A percentile compares a stretch with the other conserved stretches of the same genome.
Conservation (phyloP, 2,888 invertebrate genomes). For the Dynastes maya region DNA sequence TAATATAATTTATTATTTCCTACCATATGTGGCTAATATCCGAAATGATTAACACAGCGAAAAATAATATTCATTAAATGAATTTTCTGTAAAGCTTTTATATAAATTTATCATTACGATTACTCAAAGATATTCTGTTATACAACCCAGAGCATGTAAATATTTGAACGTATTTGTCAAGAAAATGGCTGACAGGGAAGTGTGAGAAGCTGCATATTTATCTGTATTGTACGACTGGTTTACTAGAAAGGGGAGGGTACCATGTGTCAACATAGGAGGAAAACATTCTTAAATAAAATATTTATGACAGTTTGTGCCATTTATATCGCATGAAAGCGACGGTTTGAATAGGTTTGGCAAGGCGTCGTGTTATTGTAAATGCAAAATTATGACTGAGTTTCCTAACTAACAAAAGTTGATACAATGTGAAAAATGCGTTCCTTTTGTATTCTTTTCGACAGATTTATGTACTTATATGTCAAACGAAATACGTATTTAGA, state of each 20-base stretch:
- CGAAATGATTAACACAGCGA: too few species aligned
- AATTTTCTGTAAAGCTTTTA: too few species aligned
- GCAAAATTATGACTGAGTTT: constrained; percentile 5
- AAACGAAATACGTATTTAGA: constrained; percentile 3
- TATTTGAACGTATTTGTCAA: constrained; percentile 3
- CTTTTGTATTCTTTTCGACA: not conserved
- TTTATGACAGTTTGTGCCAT: constrained; percentile 25
- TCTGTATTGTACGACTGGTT: constrained; percentile 6
- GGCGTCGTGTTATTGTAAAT: constrained; percentile 14
- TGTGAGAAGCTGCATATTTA: not conserved
- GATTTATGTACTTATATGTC: not conserved
- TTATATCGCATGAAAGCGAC: constrained; percentile 12
- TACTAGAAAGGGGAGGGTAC: constrained; percentile 5
- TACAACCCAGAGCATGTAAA: too few species aligned
- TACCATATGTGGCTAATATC: too few species aligned
- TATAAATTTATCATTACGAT: too few species aligned
- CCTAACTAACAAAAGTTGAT: constrained; percentile 21
- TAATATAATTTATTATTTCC: too few species aligned
- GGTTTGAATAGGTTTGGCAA: not conserved
- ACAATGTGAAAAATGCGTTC: constrained; percentile 13
- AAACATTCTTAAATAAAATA: constrained; percentile 36
- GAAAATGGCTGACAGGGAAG: not conserved
- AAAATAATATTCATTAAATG: too few species aligned
- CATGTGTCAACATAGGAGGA: constrained; percentile 20
- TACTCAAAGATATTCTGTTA: too few species aligned